phyloP scores from a whole-genome alignment of 1,140 invertebrate genomes.

The Sitobion miscanthi region DNA sequence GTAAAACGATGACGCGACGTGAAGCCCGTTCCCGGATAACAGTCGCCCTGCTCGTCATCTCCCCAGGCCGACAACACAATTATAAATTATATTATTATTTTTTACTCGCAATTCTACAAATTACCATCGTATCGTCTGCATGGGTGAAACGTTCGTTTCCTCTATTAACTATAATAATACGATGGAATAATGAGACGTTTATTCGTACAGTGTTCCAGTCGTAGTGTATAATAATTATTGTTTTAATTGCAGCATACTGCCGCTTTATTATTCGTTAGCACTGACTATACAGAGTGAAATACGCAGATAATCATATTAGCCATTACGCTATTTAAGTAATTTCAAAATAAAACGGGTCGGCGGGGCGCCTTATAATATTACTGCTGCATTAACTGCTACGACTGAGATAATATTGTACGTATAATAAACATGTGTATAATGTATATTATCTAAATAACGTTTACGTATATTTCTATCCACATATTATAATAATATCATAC shows the following conservation, averaged over 20 bases:
- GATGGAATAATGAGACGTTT: neutral
- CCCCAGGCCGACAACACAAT: neutral
- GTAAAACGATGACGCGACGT: neutral
- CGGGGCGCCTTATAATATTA: neutral
- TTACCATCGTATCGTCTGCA: neutral
- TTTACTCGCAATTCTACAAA: neutral
- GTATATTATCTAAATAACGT: neutral
- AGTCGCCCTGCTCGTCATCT: neutral
- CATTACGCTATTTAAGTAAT: neutral
- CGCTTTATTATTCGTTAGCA: neutral
- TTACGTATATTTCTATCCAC: neutral
- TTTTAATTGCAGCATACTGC: neutral
- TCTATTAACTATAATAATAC: neutral
- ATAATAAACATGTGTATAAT: neutral
- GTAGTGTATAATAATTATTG: neutral
- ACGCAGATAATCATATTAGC: conserved; percentile 8
- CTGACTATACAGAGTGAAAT: neutral
- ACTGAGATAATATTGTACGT: neutral
- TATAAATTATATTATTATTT: neutral
- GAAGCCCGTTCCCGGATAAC: neutral
- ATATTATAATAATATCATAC: neutral
- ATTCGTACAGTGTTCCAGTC: neutral
- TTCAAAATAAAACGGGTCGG: neutral
- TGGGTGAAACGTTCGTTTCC: neutral
- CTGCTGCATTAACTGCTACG: neutral